Evolutionary conservation across 1,140 invertebrate species (phyloP), one percentile per base, ranked within the genome.

Genomic region (Calliopsis andreniformis): DNA sequence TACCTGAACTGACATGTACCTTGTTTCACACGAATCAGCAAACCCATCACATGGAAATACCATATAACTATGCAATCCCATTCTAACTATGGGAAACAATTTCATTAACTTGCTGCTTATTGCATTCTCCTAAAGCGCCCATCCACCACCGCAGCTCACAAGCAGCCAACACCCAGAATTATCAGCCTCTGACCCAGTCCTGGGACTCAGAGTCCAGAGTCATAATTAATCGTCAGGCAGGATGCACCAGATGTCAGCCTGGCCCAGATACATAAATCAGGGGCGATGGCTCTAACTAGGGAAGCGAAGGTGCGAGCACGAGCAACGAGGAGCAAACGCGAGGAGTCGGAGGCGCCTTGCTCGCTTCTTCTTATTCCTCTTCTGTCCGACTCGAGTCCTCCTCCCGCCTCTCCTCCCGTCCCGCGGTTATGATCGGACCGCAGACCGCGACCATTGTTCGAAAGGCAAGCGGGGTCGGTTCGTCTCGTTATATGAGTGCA

Each of bases 401-500:
- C 30, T 47, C 1, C 16, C n/a, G 16, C 35, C n/a, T 18, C 20
- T 42, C 49, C 75, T 59, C 72, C 62, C 32, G 68, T 76, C 75
- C 63, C 78, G 72, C 75, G 76, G 85, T 89, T 89, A 87, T 87
- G 79, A 86, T 78, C 78, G 62, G 55, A 83, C 75, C 83, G 85
- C 80, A 84, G 77, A 83, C 80, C 75, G 73, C 80, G 82, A 84
- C 86, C 76, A 87, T 88, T 88, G 87, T 87, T 88, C 87, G 83
- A 83, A 85, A 87, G 86, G 62, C 84, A 81, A 76, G 62, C 69
- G 62, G 82, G 80, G 62, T 82, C 77, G 81, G 79, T 86, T 86
- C 78, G 76, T 85, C 87, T 89, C 87, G 87, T 89, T 88, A 88
- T 85, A 82, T 83, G 80, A 86, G 67, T 70, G 81, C 72, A 77